These are phyloP conservation scores for Chrysocyon brachyurus DNA, from an alignment of 2,797 vertebrate species.

Conservation along the genomic window DNA sequence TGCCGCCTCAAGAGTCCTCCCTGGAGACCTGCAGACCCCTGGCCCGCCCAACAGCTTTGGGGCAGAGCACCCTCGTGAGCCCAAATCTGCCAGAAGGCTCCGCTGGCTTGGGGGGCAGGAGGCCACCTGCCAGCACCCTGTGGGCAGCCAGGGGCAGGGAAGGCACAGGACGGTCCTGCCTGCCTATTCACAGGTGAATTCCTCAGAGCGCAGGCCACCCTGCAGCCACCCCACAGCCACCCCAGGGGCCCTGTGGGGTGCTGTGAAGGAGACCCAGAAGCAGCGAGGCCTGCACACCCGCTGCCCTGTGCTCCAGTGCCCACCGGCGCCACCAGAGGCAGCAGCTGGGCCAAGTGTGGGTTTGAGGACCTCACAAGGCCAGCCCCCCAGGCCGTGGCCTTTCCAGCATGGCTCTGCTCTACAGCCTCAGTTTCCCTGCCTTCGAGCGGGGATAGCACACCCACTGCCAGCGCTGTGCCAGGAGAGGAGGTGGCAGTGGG, in stretches of 20 bases:
- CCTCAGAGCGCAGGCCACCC: too few species aligned
- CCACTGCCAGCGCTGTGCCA: neutral
- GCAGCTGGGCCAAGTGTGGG: fast-evolving
- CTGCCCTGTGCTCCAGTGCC: fast-evolving
- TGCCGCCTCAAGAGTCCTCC: too few species aligned
- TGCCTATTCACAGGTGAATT: neutral
- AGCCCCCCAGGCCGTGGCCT: neutral
- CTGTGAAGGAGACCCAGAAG: fast-evolving
- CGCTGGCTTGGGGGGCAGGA: neutral
- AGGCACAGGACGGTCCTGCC: fast-evolving
- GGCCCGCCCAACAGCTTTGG: neutral
- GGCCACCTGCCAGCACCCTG: too few species aligned
- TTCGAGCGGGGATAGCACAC: fast-evolving
- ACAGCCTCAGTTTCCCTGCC: neutral
- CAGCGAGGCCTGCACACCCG: fast-evolving
- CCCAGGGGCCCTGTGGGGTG: neutral
- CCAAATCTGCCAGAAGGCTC: neutral
- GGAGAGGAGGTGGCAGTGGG: neutral
- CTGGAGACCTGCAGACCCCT: too few species aligned
- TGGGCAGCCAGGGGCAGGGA: neutral
- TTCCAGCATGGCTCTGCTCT: fast-evolving
- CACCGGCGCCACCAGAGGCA: fast-evolving
- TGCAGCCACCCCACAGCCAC: neutral
- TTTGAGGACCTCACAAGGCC: too few species aligned
- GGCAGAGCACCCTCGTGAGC: fast-evolving